Conservation (phyloP, 2,888 invertebrate genomes). For the Congeria kusceri region DNA sequence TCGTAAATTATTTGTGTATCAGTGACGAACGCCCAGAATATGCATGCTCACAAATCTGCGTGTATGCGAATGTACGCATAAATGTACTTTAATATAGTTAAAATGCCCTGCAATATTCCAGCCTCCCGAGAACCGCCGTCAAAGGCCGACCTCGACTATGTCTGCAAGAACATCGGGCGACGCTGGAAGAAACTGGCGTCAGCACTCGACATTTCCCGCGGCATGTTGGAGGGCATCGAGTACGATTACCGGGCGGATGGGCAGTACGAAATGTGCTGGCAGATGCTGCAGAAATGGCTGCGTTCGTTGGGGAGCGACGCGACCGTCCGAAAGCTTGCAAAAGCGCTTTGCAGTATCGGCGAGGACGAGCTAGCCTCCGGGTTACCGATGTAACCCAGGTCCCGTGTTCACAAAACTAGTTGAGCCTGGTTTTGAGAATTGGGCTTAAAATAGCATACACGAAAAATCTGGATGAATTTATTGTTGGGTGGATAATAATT, state of each 20-base stretch:
- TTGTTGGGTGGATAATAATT: too few relatives aligned
- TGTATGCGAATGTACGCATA: too few relatives aligned
- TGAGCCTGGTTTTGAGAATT: too few relatives aligned
- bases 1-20: too few relatives aligned
- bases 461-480: too few relatives aligned
- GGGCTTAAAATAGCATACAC: too few relatives aligned
- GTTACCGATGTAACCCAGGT: slow-evolving; percentile 9
- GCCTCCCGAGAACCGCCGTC: slow-evolving; percentile 36
- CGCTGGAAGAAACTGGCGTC: slow-evolving; percentile 38
- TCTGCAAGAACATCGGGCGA: slow-evolving; percentile 51
- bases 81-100: too few relatives aligned
- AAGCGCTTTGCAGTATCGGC: slow-evolving; percentile 33
- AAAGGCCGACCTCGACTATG: slow-evolving; percentile 29
- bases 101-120: neutral
- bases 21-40: too few relatives aligned
- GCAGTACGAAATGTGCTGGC: slow-evolving; percentile 57
- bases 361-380: slow-evolving; percentile 30
- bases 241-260: slow-evolving; percentile 47
- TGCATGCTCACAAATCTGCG: too few relatives aligned
- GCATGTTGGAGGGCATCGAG: slow-evolving; percentile 38
- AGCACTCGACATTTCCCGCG: slow-evolving; percentile 31
- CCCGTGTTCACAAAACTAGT: too few relatives aligned
- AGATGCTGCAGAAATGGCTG: slow-evolving; percentile 49
- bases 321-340: slow-evolving; percentile 35
- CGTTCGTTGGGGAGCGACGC: slow-evolving; percentile 26